phyloP scores from a whole-genome alignment of 1,140 invertebrate species.

The Drepana arcuata region DNA sequence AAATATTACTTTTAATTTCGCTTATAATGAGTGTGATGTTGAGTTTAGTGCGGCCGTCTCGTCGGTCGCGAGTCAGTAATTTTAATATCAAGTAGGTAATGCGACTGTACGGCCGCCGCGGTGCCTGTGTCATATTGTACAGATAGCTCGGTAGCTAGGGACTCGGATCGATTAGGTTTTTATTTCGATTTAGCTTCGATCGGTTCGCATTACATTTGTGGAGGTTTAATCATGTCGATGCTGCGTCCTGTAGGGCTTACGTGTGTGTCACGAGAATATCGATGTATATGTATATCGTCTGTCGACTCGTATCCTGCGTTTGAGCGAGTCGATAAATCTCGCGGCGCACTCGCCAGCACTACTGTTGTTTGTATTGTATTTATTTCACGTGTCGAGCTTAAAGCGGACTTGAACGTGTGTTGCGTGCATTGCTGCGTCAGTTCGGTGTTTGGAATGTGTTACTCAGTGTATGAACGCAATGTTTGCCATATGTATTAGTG shows the following conservation, averaged over 20 bases:
- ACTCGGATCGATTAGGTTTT: slow-evolving; percentile 31
- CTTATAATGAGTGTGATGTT: slow-evolving; percentile 18
- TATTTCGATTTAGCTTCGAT: slow-evolving; percentile 21
- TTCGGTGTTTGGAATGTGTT: background rate
- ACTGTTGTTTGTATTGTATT: slow-evolving; percentile 1
- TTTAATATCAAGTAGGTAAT: too few species aligned
- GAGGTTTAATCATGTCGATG: too few species aligned
- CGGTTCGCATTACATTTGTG: too few species aligned
- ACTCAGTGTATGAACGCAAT: slow-evolving; percentile 8
- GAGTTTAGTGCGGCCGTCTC: too few species aligned
- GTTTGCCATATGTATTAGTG: slow-evolving; percentile 64
- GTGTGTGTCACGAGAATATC: too few species aligned
- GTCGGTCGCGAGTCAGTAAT: too few species aligned
- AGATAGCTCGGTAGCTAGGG: slow-evolving; percentile 22
- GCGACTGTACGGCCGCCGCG: slow-evolving; percentile 6
- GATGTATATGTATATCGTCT: too few species aligned
- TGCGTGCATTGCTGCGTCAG: background rate
- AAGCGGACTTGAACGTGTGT: too few species aligned
- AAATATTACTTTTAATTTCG: slow-evolving; percentile 15
- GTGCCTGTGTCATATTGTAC: slow-evolving; percentile 36
- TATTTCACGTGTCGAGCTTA: background rate
- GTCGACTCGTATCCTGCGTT: too few species aligned
- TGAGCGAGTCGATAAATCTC: too few species aligned
- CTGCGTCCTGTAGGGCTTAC: too few species aligned
- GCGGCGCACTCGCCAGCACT: background rate